These are phyloP conservation scores for Cyclophora albipunctata DNA, from an alignment of 2,888 invertebrate genomes.

Conservation along the genomic window DNA sequence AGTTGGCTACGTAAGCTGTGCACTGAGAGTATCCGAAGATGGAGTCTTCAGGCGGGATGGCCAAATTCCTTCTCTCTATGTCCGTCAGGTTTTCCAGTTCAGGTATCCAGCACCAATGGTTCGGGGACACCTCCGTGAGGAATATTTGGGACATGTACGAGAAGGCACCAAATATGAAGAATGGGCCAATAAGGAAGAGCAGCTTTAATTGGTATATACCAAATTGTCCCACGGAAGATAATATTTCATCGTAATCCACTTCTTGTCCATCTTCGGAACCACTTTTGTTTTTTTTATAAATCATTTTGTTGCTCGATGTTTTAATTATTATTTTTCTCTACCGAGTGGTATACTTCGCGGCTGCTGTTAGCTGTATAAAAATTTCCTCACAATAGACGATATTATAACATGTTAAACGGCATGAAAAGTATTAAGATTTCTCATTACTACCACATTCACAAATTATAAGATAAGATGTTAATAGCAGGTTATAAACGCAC, in stretches of 20 bases:
- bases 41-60: slow-evolving; percentile 32
- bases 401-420: too few species aligned
- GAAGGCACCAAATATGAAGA: slow-evolving; percentile 35
- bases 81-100: slow-evolving; percentile 35
- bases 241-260: slow-evolving; percentile 36
- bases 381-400: too few species aligned
- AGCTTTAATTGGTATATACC: slow-evolving; percentile 35
- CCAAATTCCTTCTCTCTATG: slow-evolving; percentile 30
- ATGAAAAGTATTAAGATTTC: too few species aligned
- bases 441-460: too few species aligned
- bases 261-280: slow-evolving; percentile 1
- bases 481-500: too few species aligned
- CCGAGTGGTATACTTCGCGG: too few species aligned
- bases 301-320: too few species aligned
- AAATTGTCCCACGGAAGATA: slow-evolving; percentile 37
- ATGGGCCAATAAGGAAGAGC: slow-evolving; percentile 34
- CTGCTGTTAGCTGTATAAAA: too few species aligned
- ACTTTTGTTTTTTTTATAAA: slow-evolving; percentile 3
- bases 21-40: slow-evolving; percentile 48
- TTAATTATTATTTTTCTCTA: too few species aligned
- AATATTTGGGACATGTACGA: slow-evolving; percentile 38
- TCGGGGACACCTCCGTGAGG: slow-evolving; percentile 37
- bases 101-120: slow-evolving; percentile 43
- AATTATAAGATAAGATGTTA: too few species aligned
- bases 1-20: slow-evolving; percentile 41